phyloP scores from a whole-genome alignment of 2,113 vertebrate species.

The Peromyscus maniculatus region DNA sequence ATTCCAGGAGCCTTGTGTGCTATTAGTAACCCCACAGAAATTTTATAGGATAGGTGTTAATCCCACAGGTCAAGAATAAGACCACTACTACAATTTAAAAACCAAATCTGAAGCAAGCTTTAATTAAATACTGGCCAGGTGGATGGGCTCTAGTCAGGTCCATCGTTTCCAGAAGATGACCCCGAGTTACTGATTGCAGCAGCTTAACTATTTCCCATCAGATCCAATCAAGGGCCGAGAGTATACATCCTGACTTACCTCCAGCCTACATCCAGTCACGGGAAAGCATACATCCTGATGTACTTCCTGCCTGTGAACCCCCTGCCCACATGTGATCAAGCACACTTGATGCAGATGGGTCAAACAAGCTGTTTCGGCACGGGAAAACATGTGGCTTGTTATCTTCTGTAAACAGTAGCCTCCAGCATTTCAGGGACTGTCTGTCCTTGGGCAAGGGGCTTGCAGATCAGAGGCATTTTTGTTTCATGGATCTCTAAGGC shows the following conservation, averaged over 20 bases:
- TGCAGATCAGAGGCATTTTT: not conserved
- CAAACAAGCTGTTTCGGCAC: not conserved
- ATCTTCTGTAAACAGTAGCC: not conserved
- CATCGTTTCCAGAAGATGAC: not conserved
- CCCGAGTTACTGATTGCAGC: not conserved
- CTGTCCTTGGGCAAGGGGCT: not conserved
- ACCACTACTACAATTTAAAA: not conserved
- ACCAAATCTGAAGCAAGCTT: not conserved
- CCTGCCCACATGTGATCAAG: not conserved
- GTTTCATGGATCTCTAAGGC: not conserved
- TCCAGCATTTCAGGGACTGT: not conserved
- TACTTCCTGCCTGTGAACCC: not conserved
- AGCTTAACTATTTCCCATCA: not conserved
- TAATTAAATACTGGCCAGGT: not conserved
- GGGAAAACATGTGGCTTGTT: not conserved
- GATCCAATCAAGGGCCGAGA: not conserved
- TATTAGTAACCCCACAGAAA: not conserved
- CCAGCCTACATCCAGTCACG: no score
- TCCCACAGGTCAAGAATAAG: no score
- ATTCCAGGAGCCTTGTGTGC: not conserved
- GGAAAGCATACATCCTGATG: not conserved
- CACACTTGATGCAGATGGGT: not conserved
- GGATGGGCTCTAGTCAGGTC: not conserved
- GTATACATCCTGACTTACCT: not conserved
- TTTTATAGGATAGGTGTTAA: not conserved